Conservation (phyloP, 35 echinoderm and acorn worm genomes). For the Stichopus chloronotus region DNA sequence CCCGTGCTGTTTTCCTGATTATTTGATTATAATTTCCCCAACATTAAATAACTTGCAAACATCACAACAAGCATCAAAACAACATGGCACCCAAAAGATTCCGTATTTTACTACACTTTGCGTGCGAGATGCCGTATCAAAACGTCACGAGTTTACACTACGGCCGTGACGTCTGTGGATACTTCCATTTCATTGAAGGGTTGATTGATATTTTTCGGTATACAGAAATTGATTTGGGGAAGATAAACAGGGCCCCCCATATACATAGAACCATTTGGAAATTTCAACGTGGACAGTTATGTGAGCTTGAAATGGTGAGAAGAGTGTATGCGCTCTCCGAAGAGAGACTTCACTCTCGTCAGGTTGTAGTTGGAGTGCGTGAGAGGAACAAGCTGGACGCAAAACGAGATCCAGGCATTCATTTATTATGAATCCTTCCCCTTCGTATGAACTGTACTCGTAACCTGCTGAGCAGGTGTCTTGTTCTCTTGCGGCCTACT, state of each 20-base stretch:
- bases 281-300: no score
- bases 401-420: background rate
- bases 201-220: no score
- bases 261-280: no score
- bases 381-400: background rate
- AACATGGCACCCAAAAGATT: background rate
- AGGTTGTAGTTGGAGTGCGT: background rate
- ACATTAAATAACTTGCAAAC: no score
- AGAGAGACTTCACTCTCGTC: no score
- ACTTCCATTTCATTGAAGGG: no score
- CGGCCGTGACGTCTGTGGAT: background rate
- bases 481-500: background rate
- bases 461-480: background rate
- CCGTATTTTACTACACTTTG: background rate
- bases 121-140: background rate
- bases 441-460: background rate
- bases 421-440: background rate
- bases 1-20: no score
- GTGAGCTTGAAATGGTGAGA: no score
- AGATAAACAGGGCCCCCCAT: no score
- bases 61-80: background rate
- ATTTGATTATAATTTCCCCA: no score
- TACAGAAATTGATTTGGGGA: no score
- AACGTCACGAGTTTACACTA: background rate
- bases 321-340: no score